These are phyloP conservation scores for Sorex fumeus DNA, from an alignment of 2,113 vertebrate species.

Conservation along the genomic window DNA sequence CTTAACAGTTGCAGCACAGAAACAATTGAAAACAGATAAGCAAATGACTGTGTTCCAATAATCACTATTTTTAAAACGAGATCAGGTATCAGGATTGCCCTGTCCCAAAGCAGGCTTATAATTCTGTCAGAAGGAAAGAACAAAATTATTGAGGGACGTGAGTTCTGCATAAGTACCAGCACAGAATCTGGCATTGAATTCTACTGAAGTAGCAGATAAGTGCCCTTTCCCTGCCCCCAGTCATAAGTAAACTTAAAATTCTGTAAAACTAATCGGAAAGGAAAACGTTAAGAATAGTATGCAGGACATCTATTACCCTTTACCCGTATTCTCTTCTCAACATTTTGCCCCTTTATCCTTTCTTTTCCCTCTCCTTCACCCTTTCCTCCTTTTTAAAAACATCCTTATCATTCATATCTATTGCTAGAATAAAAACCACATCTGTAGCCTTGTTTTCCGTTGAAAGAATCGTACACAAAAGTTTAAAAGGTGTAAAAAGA, in stretches of 20 bases:
- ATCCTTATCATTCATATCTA: no score
- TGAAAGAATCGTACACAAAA: background rate
- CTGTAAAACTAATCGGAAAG: background rate
- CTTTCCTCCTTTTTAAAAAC: no score
- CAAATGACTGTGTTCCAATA: background rate
- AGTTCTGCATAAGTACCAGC: background rate
- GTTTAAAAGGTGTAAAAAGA: background rate
- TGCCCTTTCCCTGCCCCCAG: background rate
- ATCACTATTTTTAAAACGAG: background rate
- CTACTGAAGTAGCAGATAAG: constrained; percentile 4
- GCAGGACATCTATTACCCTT: background rate
- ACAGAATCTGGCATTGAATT: background rate
- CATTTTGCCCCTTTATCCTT: background rate
- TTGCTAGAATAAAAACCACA: background rate
- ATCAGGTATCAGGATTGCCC: no score
- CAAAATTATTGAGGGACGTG: background rate
- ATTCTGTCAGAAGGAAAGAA: constrained; percentile 39
- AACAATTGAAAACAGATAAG: background rate
- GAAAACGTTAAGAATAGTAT: background rate
- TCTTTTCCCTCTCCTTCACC: background rate
- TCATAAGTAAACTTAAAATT: background rate
- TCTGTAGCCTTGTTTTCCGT: background rate
- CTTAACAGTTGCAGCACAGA: background rate
- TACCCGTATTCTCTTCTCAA: background rate
- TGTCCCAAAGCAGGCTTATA: background rate